Conservation (phyloP, 2,888 invertebrate genomes). For the Tachina grossa region DNA sequence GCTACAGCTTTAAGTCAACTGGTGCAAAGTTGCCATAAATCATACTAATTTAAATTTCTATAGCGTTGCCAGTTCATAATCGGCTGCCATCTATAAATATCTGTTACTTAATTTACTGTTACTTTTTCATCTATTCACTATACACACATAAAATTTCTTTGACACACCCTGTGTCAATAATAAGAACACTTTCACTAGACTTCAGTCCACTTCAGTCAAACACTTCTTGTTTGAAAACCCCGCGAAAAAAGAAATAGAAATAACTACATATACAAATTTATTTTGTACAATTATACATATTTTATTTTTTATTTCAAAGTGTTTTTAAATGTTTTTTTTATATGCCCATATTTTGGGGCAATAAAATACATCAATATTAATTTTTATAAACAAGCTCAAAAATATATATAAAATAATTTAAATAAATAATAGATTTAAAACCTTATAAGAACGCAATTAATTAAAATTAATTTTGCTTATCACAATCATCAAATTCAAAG, state of each 20-base stretch:
- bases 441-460: slow-evolving; percentile 31
- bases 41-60: no score
- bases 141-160: no score
- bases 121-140: no score
- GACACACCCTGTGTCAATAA: no score
- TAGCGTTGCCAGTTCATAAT: no score
- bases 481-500: slow-evolving; percentile 44
- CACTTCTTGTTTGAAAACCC: slow-evolving; percentile 13
- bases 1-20: no score
- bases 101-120: no score
- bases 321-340: slow-evolving; percentile 18
- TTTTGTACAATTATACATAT: slow-evolving; percentile 27
- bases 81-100: no score
- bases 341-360: slow-evolving; percentile 9
- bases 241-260: slow-evolving; percentile 1
- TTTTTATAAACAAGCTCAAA: slow-evolving; percentile 11
- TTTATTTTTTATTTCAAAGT: slow-evolving; percentile 33
- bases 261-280: slow-evolving; percentile 19
- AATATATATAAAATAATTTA: slow-evolving; percentile 43
- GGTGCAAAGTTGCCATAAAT: no score
- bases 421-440: slow-evolving; percentile 62
- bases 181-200: slow-evolving; percentile 40
- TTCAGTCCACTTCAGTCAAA: background rate
- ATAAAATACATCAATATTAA: slow-evolving; percentile 12
- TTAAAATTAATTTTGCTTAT: slow-evolving; percentile 48